Evolutionary conservation across 2,888 invertebrate species (phyloP), one percentile per base, ranked within the genome.

Genomic region (Drosophila percnosoma): DNA sequence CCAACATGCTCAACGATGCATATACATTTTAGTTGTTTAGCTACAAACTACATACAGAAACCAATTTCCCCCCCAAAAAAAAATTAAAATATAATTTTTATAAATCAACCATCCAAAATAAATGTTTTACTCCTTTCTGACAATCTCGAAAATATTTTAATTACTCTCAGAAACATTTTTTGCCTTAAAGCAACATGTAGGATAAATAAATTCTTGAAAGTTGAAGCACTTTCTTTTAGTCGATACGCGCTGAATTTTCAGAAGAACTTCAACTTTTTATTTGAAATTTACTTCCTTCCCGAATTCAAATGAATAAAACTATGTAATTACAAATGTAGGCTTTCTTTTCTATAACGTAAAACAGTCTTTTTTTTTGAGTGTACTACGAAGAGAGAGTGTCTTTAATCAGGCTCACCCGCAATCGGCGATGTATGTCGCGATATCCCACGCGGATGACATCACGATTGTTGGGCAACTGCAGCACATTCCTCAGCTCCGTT

Each of bases 371-470:
- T 51, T 21, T 51, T 15, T 3, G 1, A 27, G 29, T 54, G 54
- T 36, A 27, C 31, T 1, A 7, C 21, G 31, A 6, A 49, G 21
- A 29, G 2, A 11, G 21, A 24, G 40, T 13, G n/a, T 31, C 49
- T n/a, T 40, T 21, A 45, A n/a, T 13, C n/a, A n/a, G 27, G 54
- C 91, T 90, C 93, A 97, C 97, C 94, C 97, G 95, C 66, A 97
- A 94, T 85, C 96, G 95, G 61, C 97, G 94, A 92, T 97, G 97
- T 77, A 97, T 96, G 92, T 97, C 97, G 77, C 97, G 94, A 89
- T 97, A 95, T 34, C 97, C 97, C 74, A 97, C 94, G 83, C 97
- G 94, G 87, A 96, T 95, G 36, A 96, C 93, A 83, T 96, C 95
- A 68, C 95, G 94, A 92, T 97, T 96, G 92, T 95, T 94, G 0